Evolutionary conservation across 2,888 invertebrate species (phyloP), one percentile per base, ranked within the genome.

Genomic region (Idaea biselata): DNA sequence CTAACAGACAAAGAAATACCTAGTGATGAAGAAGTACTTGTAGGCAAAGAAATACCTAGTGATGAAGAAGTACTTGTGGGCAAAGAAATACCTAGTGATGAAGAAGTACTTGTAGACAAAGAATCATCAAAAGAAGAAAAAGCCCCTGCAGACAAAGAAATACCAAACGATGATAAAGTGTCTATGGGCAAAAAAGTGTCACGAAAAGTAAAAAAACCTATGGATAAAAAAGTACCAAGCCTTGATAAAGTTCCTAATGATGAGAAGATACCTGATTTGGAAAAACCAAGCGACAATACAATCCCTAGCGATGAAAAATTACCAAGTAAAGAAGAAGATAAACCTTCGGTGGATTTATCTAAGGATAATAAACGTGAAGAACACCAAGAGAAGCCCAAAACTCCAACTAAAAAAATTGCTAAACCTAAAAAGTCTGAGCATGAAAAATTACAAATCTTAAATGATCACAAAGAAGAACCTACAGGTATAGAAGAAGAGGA

Each of bases 341-440:
- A 44, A 11, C 44, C 44, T 44, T 8, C 11, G 44, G 44, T 8
- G 2, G 44, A 44, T 44, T 44, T 44, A 44, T 44, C 11, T 11
- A 11, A 44, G 7, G 11, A 44, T 44, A 44, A 3, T 44, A 44
- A 14, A 44, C 44, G 14, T 44, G 44, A 44, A 44, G 44, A 58
- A 11, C 4, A 16, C 17, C 59, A 61, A 17, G 61, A 58, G 14
- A 59, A 60, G 6, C 11, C 0, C 17, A 54, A 57, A 18, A 60
- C 17, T 14, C 25, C 58, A 16, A 60, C 4, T 16, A 57, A 83
- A 17, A 79, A 73, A 8, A 61, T 75, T n/a, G 73, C 77, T 58
- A 70, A 82, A 67, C 66, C 84, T 61, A 78, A 80, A 61, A 66
- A 73, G 1, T 72, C 73, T 3, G 75, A 81, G 58, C 79, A 75